These are phyloP conservation scores for Lipophrys pholis DNA, from an alignment of 2,113 vertebrate species.

Conservation along the genomic window DNA sequence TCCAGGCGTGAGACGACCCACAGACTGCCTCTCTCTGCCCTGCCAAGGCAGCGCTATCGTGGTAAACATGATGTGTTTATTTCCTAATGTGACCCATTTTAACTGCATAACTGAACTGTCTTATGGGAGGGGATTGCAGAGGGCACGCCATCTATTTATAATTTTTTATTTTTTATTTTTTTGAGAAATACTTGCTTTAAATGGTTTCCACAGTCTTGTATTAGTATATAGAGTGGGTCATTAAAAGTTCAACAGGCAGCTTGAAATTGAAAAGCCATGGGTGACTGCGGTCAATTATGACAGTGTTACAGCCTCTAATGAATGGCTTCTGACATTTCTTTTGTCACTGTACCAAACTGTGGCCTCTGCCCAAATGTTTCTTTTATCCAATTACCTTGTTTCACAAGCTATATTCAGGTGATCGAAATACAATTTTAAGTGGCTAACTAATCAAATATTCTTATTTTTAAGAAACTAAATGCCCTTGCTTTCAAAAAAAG, in stretches of 20 bases:
- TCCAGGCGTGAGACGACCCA: not conserved
- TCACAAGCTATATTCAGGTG: constrained; percentile 2
- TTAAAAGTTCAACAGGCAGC: constrained; percentile 21
- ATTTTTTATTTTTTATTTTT: constrained; percentile 14
- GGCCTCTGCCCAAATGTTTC: not conserved
- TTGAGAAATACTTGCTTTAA: not conserved
- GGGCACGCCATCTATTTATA: constrained; percentile 31
- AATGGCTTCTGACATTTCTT: constrained; percentile 10
- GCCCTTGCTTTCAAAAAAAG: not conserved
- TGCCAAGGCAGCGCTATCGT: constrained; percentile 22
- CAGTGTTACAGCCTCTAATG: constrained; percentile 9
- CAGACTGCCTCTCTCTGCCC: constrained; percentile 8
- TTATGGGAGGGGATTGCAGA: constrained; percentile 36
- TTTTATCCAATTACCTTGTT: constrained; percentile 2
- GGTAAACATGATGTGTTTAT: constrained; percentile 41
- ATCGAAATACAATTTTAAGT: not conserved
- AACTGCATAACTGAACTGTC: constrained; percentile 33
- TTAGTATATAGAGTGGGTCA: constrained; percentile 20
- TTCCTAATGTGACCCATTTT: constrained; percentile 41
- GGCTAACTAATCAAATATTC: not conserved
- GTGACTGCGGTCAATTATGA: constrained; percentile 28
- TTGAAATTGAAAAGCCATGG: constrained; percentile 26
- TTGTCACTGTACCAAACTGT: not conserved
- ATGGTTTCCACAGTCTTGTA: not conserved
- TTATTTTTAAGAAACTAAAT: not conserved